Base-by-base conservation (phyloP, 2,797 vertebrate genomes). In the Pantherophis alleghaniensis region DNA sequence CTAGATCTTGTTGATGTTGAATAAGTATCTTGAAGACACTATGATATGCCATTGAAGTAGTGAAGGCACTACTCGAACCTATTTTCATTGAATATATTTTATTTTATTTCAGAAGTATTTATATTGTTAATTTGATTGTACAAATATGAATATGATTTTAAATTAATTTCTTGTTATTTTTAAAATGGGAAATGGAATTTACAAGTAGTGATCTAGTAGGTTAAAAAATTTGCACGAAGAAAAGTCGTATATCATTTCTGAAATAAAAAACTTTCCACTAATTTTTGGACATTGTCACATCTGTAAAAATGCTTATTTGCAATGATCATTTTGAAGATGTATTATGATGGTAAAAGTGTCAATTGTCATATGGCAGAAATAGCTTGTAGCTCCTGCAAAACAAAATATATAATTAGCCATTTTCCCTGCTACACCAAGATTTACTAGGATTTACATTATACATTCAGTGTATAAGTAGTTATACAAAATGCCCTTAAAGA, bases 361-460 rank as follows among this genome's bases (percentile, higher is more conserved):
- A 86, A 88, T 86, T 92, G 55, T 11, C 86, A 88, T 93, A 87
- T 22, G 88, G 47, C 66, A 79, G 60, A 87, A 79, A 87, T 47
- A 90, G 57, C 51, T 91, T 91, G 0, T 22, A 90, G 91, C 91
- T 92, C 9, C 53, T 92, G 22, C 20, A 94, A 94, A 94, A 95
- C 90, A 92, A 90, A 59, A 60, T 9, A 18, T 74, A 61, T 93
- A 53, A 94, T 95, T 90, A 74, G 24, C 12, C 92, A 79, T 87
- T 94, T 32, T 94, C 92, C 37, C 59, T 87, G 79, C 90, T 92
- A 92, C 10, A 92, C 2, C 89, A 91, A 11, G 60, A 90, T 28
- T 94, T 94, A 92, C 89, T 93, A 92, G 93, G 60, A 93, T 95
- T 92, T 95, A 18, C 20, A 16, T 1, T 94, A 69, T 74, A 91